Conservation (phyloP, 2,797 vertebrate genomes). For the Tragelaphus eurycerus region DNA sequence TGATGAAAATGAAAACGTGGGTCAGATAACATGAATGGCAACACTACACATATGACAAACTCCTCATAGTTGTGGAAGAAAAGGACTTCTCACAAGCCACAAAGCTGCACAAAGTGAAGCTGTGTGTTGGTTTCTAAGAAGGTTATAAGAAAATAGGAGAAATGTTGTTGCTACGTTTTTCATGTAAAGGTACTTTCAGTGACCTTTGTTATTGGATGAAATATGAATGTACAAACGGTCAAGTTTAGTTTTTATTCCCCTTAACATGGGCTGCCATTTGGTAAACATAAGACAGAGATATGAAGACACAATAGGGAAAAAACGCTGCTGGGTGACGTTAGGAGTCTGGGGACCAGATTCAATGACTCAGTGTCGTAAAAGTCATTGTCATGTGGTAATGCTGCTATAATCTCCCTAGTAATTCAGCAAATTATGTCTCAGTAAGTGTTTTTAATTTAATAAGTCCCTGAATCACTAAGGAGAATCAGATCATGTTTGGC, state of each 20-base stretch:
- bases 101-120: neutral
- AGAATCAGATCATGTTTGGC: slow-evolving; percentile 9
- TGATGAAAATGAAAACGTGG: neutral
- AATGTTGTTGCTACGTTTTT: neutral
- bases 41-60: neutral
- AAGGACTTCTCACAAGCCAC: neutral
- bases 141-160: neutral
- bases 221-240: neutral
- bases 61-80: neutral
- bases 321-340: neutral
- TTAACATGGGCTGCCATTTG: neutral
- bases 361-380: neutral
- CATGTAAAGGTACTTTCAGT: neutral
- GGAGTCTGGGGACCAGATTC: neutral
- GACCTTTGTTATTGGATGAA: neutral
- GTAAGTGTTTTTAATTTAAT: slow-evolving; percentile 19
- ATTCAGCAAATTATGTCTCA: neutral
- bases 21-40: neutral
- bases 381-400: neutral
- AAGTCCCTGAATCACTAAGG: neutral
- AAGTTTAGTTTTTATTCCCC: neutral
- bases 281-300: neutral
- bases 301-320: neutral
- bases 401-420: neutral
- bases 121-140: neutral